Percentiles rank a stretch among this genome's conserved stretches.
These are phyloP conservation scores for Aldrovandia affinis DNA, from an alignment of 2,797 vertebrate species.

Conservation along the genomic window DNA sequence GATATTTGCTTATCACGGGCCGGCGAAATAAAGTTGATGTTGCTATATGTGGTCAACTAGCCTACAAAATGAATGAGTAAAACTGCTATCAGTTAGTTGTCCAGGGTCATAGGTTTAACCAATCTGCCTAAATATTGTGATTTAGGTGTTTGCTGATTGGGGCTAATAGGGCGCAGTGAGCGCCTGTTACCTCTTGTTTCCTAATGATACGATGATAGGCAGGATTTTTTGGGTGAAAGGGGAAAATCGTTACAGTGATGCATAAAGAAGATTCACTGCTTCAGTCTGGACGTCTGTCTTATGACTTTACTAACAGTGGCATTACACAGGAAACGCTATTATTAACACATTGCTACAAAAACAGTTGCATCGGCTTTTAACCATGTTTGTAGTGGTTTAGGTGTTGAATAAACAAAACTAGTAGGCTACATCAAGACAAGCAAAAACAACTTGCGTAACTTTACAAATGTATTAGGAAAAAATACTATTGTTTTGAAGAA, in stretches of 20 bases:
- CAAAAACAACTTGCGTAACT: background rate
- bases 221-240: conserved; percentile 11
- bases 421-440: background rate
- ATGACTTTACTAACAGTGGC: conserved; percentile 53
- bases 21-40: too few relatives aligned
- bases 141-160: too few relatives aligned
- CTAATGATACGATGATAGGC: background rate
- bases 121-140: too few relatives aligned
- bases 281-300: conserved; percentile 48
- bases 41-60: too few relatives aligned
- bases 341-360: conserved; percentile 54
- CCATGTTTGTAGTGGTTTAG: conserved; percentile 17
- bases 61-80: too few relatives aligned
- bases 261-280: background rate
- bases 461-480: too few relatives aligned
- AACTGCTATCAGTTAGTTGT: too few relatives aligned
- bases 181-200: background rate
- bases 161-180: too few relatives aligned
- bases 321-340: conserved; percentile 63
- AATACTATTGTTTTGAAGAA: background rate
- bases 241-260: conserved; percentile 21
- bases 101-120: too few relatives aligned
- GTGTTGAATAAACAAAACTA: too few relatives aligned
- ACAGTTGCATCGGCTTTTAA: conserved; percentile 47
- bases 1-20: too few relatives aligned